phyloP scores from a whole-genome alignment of 2,888 invertebrate species.

The Nemotelus nigrinus region DNA sequence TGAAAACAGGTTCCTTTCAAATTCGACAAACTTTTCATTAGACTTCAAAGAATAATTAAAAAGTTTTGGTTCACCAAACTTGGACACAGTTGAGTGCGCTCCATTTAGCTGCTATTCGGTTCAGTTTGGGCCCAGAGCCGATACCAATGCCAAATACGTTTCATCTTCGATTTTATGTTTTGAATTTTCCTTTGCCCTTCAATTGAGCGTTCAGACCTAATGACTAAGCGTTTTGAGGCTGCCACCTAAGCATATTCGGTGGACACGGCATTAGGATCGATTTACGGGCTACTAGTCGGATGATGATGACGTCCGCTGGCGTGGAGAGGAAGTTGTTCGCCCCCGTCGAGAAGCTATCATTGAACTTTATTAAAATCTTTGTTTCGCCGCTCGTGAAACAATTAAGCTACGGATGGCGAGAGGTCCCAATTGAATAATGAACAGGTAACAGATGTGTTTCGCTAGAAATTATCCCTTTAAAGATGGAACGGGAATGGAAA shows the following conservation, averaged over 20 bases:
- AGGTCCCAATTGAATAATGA: not conserved
- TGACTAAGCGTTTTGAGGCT: not conserved
- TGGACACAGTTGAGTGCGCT: slow-evolving; percentile 10
- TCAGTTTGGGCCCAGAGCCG: not conserved
- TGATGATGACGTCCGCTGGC: not conserved
- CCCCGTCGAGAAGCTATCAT: not conserved
- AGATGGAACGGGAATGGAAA: not conserved
- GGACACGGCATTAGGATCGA: too few relatives aligned
- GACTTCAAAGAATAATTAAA: slow-evolving; percentile 39
- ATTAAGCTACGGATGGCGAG: not conserved
- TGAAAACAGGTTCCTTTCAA: not conserved
- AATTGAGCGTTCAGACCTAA: not conserved
- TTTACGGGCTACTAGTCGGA: not conserved
- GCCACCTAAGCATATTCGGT: not conserved
- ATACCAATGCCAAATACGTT: not conserved
- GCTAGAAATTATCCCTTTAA: not conserved
- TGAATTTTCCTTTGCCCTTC: not conserved
- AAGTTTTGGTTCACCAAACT: slow-evolving; percentile 41
- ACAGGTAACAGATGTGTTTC: not conserved
- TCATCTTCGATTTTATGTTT: slow-evolving; percentile 1
- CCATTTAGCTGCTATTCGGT: not conserved
- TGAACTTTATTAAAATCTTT: not conserved
- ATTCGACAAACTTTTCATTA: slow-evolving; percentile 4
- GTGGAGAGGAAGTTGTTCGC: not conserved
- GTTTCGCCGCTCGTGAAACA: not conserved